These are phyloP conservation scores for Ceriagrion tenellum DNA, from an alignment of 2,888 invertebrate genomes.

Conservation along the genomic window DNA sequence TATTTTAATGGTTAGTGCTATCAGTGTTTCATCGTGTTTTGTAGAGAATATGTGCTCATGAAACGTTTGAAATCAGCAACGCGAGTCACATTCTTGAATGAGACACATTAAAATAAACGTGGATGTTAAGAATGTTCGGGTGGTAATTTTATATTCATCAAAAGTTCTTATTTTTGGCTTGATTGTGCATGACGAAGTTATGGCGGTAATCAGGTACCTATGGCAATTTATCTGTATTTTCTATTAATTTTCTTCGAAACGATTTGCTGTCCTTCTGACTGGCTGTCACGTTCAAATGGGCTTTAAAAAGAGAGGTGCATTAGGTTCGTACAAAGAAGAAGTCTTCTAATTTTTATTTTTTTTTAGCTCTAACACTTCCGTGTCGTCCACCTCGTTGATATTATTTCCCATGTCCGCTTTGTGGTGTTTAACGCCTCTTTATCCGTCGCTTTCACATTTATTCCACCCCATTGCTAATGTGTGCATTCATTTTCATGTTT, in stretches of 20 bases:
- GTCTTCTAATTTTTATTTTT: too few relatives aligned
- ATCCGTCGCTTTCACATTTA: background rate
- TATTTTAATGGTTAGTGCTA: background rate
- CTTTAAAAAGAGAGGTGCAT: background rate
- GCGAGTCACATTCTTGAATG: too few relatives aligned
- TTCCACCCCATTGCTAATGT: background rate
- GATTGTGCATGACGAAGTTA: background rate
- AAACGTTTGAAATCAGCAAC: too few relatives aligned
- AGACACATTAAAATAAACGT: too few relatives aligned
- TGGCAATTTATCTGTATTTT: background rate
- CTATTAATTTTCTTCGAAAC: background rate
- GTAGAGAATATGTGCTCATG: too few relatives aligned
- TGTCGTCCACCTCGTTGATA: background rate
- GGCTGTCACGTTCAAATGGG: background rate
- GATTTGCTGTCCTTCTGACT: background rate
- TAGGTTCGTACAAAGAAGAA: too few relatives aligned
- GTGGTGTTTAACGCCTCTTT: slow-evolving; percentile 6
- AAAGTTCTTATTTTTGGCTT: too few relatives aligned
- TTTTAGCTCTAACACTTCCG: background rate
- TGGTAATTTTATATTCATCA: too few relatives aligned
- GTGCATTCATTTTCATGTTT: slow-evolving; percentile 27
- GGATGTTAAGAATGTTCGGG: too few relatives aligned
- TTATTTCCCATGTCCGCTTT: background rate
- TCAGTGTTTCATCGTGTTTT: too few relatives aligned
- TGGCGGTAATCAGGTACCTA: background rate